Evolutionary conservation across 1,140 invertebrate species (phyloP).

Genomic region (Brachionus rubens): DNA sequence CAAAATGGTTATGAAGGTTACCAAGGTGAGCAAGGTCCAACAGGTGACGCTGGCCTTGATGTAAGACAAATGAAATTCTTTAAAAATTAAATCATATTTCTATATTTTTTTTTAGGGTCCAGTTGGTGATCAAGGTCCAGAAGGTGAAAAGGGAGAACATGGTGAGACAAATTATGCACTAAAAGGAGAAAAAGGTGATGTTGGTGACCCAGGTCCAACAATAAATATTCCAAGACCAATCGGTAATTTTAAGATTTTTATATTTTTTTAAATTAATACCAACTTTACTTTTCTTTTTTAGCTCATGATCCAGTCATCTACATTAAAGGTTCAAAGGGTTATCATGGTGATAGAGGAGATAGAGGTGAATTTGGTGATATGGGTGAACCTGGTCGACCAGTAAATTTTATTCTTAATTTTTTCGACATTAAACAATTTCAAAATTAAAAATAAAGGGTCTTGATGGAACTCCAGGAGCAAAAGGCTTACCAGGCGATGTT

Average conservation of each 20-base stretch:
- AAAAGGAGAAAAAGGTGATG: slow-evolving; percentile 22
- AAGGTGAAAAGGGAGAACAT: slow-evolving; percentile 45
- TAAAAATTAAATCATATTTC: not conserved
- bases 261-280: too few relatives aligned
- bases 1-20: slow-evolving; percentile 25
- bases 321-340: not conserved
- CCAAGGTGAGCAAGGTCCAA: not conserved
- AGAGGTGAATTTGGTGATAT: slow-evolving; percentile 10
- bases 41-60: slow-evolving; percentile 31
- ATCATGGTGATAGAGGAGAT: not conserved
- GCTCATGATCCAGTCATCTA: not conserved
- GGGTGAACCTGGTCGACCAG: slow-evolving; percentile 25
- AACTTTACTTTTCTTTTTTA: too few relatives aligned
- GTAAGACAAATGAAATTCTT: not conserved
- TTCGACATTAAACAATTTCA: not conserved
- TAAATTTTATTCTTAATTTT: not conserved
- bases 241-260: not conserved
- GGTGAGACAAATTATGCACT: not conserved
- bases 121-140: not conserved
- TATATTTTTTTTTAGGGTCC: not conserved
- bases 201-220: slow-evolving; percentile 14
- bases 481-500: slow-evolving; percentile 8
- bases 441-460: not conserved
- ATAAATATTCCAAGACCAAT: slow-evolving; percentile 10
- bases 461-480: slow-evolving; percentile 8